Base-by-base conservation (phyloP, 2,888 invertebrate genomes). In the Acholoe squamosa region DNA sequence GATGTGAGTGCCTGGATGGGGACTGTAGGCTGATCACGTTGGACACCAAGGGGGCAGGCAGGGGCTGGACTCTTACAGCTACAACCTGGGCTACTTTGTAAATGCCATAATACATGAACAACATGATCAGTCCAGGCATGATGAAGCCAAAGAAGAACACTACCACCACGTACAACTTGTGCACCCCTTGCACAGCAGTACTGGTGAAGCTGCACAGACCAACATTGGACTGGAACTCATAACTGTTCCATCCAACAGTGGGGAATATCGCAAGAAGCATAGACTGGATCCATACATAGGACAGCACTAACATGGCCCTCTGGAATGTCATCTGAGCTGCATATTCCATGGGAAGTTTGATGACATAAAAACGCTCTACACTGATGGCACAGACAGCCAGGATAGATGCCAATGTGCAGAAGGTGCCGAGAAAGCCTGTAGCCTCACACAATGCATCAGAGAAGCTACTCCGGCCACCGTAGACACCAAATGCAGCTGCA, bases 51-150 rank as follows among this genome's bases (percentile, higher is more conserved):
- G 52, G 14, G 22, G 86, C 31, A 12, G 86, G 86, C 54, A 86
- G 28, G 0, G 86, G 86, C 52, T 56, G 86, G 54, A 86, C 54
- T 31, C 56, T 52, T 25, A 54, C 16, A 28, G 86, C 52, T 1
- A 56, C 56, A 10, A 25, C 25, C 52, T 56, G 52, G 7, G 86
- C 86, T 28, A 86, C 86, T 19, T 56, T 52, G 54, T 86, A 86
- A 25, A 86, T 86, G 52, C 86, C 43, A 54, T 54, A 54, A 34
- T 86, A 86, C 86, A 86, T 86, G 43, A 52, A 54, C 16, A 86
- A 19, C 31, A 86, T 86, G 14, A 86, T 5, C 25, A 86, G 25
- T 7, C 86, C 51, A 19, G 86, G 86, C 19, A 86, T 31, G 7
- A 86, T 52, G 31, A 86, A 86, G 43, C 86, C 54, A 16, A 86